These are phyloP conservation scores for Diadophis punctatus DNA, from an alignment of 2,113 vertebrate genomes.

Conservation along the genomic window DNA sequence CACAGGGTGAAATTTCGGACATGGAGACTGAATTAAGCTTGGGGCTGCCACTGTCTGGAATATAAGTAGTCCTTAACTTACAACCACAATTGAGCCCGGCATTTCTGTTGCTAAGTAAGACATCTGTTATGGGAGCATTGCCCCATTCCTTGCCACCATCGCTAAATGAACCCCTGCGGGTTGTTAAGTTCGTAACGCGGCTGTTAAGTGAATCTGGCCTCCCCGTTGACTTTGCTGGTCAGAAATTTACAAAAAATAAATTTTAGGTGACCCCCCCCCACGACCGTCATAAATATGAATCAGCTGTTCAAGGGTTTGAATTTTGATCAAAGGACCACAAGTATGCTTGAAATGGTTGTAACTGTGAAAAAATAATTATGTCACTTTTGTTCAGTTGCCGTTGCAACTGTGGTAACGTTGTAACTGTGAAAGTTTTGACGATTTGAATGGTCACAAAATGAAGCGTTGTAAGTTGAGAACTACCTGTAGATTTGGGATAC, in stretches of 20 bases:
- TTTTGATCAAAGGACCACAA: not conserved
- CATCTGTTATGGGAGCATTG: not conserved
- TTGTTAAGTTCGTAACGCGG: not conserved
- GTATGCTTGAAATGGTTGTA: not conserved
- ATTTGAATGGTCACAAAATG: not conserved
- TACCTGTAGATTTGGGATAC: not conserved
- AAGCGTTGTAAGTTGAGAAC: not conserved
- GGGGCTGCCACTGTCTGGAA: not conserved
- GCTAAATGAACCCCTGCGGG: not conserved
- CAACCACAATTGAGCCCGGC: not conserved
- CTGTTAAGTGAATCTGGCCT: not conserved
- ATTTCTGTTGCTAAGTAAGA: not conserved
- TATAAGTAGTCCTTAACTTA: not conserved
- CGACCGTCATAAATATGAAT: not conserved
- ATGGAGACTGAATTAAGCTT: not conserved
- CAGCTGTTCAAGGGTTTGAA: not conserved
- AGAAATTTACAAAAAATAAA: not conserved
- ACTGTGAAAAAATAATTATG: not conserved
- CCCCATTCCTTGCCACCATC: not conserved
- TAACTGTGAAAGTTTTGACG: no score
- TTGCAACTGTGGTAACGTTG: not conserved
- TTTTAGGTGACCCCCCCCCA: not conserved
- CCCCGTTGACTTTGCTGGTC: not conserved
- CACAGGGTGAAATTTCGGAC: no score
- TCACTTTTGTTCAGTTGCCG: not conserved